A percentile compares a stretch with the other conserved stretches of the same genome.
These are phyloP conservation scores for Diaperis boleti DNA, from an alignment of 2,888 invertebrate species.

Conservation along the genomic window DNA sequence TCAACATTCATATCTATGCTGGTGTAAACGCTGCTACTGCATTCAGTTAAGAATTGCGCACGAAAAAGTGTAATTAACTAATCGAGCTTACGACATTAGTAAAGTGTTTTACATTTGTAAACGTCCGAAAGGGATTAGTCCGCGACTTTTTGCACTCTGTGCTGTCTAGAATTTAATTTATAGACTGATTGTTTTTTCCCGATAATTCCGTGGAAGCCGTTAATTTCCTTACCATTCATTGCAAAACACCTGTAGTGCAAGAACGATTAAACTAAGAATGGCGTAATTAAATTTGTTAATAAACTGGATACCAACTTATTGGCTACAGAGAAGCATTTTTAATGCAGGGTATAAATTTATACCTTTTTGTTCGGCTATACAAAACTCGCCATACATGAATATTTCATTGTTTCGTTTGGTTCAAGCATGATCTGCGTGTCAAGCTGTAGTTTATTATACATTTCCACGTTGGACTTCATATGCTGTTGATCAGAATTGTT, in stretches of 20 bases:
- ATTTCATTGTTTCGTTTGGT: slow-evolving; percentile 33
- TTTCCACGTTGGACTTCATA: slow-evolving; percentile 24
- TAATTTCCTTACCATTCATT: slow-evolving; percentile 19
- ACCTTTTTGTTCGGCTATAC: slow-evolving; percentile 9
- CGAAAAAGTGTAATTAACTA: slow-evolving; percentile 53
- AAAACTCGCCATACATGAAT: slow-evolving; percentile 22
- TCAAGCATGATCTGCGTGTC: slow-evolving; percentile 38
- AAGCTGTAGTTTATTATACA: slow-evolving; percentile 29
- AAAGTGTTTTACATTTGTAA: slow-evolving; percentile 49
- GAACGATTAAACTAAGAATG: neutral
- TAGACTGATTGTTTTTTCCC: slow-evolving; percentile 15
- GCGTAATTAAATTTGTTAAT: slow-evolving; percentile 24
- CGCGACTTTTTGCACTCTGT: slow-evolving; percentile 29
- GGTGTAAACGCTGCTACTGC: slow-evolving; percentile 13
- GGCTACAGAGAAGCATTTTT: slow-evolving; percentile 15
- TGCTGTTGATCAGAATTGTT: slow-evolving; percentile 21
- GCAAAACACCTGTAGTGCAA: slow-evolving; percentile 4
- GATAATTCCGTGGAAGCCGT: neutral
- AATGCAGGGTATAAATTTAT: slow-evolving; percentile 30
- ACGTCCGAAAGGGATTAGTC: slow-evolving; percentile 36
- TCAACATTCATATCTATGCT: slow-evolving; percentile 32
- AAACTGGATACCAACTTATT: slow-evolving; percentile 3
- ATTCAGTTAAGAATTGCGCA: slow-evolving; percentile 46
- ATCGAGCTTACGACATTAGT: slow-evolving; percentile 48
- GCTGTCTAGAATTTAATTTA: slow-evolving; percentile 14